Evolutionary conservation across 2,888 invertebrate genomes (phyloP).

Genomic region (Agonopterix arenella): DNA sequence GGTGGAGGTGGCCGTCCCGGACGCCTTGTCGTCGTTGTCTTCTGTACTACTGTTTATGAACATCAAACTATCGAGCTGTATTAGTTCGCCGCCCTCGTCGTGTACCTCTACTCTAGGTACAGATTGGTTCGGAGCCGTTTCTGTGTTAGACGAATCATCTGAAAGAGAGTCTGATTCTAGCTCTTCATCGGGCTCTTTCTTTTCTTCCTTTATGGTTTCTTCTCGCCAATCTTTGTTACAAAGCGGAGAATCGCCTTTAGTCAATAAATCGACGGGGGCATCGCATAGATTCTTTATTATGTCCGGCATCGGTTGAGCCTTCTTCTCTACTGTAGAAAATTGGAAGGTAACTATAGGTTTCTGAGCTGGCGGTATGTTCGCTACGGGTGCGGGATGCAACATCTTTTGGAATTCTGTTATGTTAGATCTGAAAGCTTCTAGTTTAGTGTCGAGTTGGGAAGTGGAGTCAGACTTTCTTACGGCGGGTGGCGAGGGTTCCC

Average conservation of each 20-base stretch:
- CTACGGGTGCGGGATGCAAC: conserved; percentile 83
- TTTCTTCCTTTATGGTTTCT: conserved; percentile 64
- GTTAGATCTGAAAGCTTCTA: conserved; percentile 89
- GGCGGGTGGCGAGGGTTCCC: conserved; percentile 81
- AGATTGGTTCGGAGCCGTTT: conserved; percentile 54
- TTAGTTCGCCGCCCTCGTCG: conserved; percentile 81
- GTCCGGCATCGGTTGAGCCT: conserved; percentile 77
- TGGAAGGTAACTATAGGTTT: conserved; percentile 41
- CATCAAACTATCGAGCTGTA: conserved; percentile 79
- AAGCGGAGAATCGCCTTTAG: conserved; percentile 46
- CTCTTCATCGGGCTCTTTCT: conserved; percentile 52
- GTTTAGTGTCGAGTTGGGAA: conserved; percentile 88
- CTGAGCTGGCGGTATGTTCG: conserved; percentile 26
- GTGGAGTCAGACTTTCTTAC: conserved; percentile 90
- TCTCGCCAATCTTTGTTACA: conserved; percentile 51
- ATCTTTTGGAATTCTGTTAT: conserved; percentile 94
- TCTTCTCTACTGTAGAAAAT: conserved; percentile 38
- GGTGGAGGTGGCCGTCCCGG: conserved; percentile 46
- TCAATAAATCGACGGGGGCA: conserved; percentile 58
- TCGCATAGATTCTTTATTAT: conserved; percentile 71
- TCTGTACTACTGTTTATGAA: conserved; percentile 51
- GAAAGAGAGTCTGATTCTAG: conserved; percentile 79
- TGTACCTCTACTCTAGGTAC: conserved; percentile 86
- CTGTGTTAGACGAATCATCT: conserved; percentile 54
- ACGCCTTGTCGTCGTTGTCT: conserved; percentile 40